Evolutionary conservation across 2,113 vertebrate genomes (phyloP), one percentile per base, ranked within the genome.

Genomic region (Pterophyllum scalare): DNA sequence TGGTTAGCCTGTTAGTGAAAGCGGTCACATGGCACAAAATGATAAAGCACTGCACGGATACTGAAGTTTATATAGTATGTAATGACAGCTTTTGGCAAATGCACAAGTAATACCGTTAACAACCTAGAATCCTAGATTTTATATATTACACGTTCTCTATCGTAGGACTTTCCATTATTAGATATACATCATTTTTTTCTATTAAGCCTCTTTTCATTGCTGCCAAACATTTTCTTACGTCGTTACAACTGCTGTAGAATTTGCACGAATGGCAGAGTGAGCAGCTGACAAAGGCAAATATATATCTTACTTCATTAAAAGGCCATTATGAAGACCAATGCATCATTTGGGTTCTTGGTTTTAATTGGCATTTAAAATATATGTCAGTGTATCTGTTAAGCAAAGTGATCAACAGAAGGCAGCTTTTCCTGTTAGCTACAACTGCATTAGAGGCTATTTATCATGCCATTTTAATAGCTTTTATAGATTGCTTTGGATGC

Each of bases 311-410:
- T 85, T 94, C 94, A 89, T 96, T 94, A 96, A 95, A 96, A 94
- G 67, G 82, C 84, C 91, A 94, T 96, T 95, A 95, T 75, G 87
- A 87, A 87, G 59, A 83, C 91, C 88, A 92, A 92, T 94, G 93
- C 89, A 92, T 96, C 93, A 94, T 94, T 95, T 94, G 67, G 57
- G 82, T 89, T 93, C 91, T 77, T 80, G 64, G 80, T 91, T 94
- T 94, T 93, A 95, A 95, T 91, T 94, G 93, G 92, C 94, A 95
- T 94, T 95, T 93, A 91, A 93, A 90, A 93, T 84, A 91, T 94
- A 92, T 91, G 79, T 93, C 93, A 94, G 93, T 93, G 85, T 93
- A 91, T 93, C 91, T 90, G 94, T 95, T 95, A 93, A 85, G 90
- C 80, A 94, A 94, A 94, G 93, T 93, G 93, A 95, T 94, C 87